Conservation (phyloP, 2,113 vertebrate species). For the Okapia johnstoni region DNA sequence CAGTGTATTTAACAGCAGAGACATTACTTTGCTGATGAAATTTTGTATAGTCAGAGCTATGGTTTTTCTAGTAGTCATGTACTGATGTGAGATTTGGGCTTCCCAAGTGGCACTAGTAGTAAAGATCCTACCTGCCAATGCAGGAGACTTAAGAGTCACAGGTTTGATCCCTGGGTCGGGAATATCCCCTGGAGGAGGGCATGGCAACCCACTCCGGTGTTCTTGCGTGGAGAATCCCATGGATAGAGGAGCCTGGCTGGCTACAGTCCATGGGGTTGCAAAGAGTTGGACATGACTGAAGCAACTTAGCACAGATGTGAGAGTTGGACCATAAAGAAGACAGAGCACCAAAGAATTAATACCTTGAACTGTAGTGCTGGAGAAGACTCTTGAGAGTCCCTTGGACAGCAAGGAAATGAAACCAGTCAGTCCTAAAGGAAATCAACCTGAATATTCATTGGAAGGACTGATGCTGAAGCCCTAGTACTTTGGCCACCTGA, state of each 20-base stretch:
- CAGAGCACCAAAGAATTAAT: neutral
- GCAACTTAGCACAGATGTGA: neutral
- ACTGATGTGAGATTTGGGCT: neutral
- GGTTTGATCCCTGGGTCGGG: neutral
- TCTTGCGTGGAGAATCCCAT: neutral
- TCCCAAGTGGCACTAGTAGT: neutral
- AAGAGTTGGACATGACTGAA: neutral
- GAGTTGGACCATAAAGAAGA: neutral
- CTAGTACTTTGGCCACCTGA: neutral
- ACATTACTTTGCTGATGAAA: neutral
- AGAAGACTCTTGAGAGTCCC: neutral
- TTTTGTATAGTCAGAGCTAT: neutral
- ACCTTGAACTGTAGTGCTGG: neutral
- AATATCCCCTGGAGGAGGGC: neutral
- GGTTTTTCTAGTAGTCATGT: neutral
- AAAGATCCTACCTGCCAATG: neutral
- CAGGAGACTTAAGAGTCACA: neutral
- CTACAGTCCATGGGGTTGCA: neutral
- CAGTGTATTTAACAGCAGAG: neutral
- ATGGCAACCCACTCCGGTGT: neutral
- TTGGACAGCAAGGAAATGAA: neutral
- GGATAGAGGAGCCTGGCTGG: neutral
- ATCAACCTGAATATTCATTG: neutral
- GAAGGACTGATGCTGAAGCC: neutral
- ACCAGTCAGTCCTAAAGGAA: neutral